Conservation (phyloP, 23 tunicate genomes). For the Diplosoma virens region DNA sequence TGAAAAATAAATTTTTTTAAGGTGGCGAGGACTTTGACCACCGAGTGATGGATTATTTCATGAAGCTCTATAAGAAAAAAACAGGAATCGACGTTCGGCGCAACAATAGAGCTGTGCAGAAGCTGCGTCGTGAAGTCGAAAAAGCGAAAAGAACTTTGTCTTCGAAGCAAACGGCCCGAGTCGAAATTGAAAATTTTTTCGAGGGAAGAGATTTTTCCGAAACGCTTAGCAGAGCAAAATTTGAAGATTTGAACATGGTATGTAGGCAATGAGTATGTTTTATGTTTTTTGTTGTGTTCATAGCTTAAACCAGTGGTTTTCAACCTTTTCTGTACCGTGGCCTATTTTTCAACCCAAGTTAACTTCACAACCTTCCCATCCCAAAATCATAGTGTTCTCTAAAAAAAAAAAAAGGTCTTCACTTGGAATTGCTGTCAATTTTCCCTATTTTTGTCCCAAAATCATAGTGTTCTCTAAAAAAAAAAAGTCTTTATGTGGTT, state of each 20-base stretch:
- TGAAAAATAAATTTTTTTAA: not conserved
- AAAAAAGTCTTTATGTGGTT: too few species aligned
- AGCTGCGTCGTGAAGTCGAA: constrained; percentile 45
- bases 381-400: too few species aligned
- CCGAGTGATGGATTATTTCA: constrained; percentile 45
- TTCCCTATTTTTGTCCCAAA: too few species aligned
- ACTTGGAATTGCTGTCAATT: too few species aligned
- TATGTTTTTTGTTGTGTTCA: not conserved
- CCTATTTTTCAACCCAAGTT: too few species aligned
- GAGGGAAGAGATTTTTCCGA: constrained; percentile 50
- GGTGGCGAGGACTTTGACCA: constrained; percentile 71
- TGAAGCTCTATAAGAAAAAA: constrained; percentile 40
- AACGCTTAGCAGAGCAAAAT: constrained; percentile 33
- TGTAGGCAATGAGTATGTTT: not conserved
- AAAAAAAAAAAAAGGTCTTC: too few species aligned
- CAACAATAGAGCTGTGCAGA: constrained; percentile 43
- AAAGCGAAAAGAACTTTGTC: constrained; percentile 49
- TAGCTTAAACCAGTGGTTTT: not conserved
- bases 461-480: too few species aligned
- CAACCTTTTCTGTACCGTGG: too few species aligned
- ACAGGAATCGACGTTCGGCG: constrained; percentile 33
- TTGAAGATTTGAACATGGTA: constrained; percentile 52
- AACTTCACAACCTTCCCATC: too few species aligned
- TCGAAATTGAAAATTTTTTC: constrained; percentile 48
- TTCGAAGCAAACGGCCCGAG: constrained; percentile 38